Evolutionary conservation across 2,797 vertebrate genomes (phyloP).

Genomic region (Eremophila alpestris): DNA sequence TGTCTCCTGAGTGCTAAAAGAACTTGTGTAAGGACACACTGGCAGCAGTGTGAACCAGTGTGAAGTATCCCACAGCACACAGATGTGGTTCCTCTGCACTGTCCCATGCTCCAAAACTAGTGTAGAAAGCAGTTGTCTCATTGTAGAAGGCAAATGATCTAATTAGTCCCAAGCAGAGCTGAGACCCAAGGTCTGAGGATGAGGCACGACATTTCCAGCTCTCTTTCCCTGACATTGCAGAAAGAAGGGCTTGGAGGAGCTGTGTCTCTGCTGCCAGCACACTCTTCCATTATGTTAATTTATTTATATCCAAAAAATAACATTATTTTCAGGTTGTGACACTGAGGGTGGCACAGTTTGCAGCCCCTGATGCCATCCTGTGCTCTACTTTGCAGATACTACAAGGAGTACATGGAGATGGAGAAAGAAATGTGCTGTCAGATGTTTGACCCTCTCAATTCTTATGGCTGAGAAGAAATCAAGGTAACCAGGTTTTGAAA

Average conservation of each 20-base stretch:
- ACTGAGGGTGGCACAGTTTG: background rate
- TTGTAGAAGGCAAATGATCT: background rate
- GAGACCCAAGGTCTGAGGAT: background rate
- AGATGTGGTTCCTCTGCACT: background rate
- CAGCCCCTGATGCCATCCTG: background rate
- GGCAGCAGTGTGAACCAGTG: too few relatives aligned
- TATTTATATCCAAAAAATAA: background rate
- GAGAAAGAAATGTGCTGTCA: conserved; percentile 76
- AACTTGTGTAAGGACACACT: background rate
- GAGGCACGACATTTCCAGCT: background rate
- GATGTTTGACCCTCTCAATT: conserved; percentile 66
- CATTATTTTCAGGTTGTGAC: background rate
- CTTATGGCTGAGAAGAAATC: background rate
- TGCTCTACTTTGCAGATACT: conserved; percentile 63
- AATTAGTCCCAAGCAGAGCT: background rate
- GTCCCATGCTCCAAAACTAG: background rate
- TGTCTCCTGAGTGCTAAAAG: background rate
- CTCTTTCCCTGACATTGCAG: background rate
- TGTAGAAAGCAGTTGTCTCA: background rate
- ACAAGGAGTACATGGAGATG: conserved; percentile 55
- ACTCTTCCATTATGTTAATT: background rate
- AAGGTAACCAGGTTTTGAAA: conserved; percentile 54
- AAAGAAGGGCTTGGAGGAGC: background rate
- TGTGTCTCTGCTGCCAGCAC: background rate
- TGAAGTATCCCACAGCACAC: background rate